Base-by-base conservation (phyloP, 2,797 vertebrate species). In the Coccyzus lansbergi region DNA sequence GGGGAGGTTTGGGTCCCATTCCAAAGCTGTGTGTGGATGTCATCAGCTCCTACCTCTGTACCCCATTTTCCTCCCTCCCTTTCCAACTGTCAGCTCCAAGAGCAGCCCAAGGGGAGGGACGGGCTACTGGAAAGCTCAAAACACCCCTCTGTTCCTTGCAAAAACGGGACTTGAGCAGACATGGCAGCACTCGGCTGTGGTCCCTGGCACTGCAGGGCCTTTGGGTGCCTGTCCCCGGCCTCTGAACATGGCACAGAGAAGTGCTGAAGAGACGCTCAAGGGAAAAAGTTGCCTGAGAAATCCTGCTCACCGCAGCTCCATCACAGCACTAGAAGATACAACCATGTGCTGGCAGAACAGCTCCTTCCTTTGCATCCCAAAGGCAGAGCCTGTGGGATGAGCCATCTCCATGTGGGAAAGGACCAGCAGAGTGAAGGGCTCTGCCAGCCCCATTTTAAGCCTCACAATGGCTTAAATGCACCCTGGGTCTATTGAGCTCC, bases 231-330 rank as follows among this genome's bases (percentile, higher is more conserved):
- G 25, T 38, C 36, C 3, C 2, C 22, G 10, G 58, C 58, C 34
- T 10, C 48, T 2, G 21, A 33, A 42, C 0, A 1, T 0, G 3
- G 17, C 52, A 12, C 5, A 3, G 14, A 0, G 25, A n/a, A n/a
- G 31, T 51, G 31, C 44, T 4, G 0, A 25, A 52, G 25, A 53
- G 62, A 13, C 3, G 4, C 9, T 3, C 11, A 16, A 42, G 31
- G 55, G 60, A 60, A 51, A 8, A 38, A 74, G 26, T 55, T 18
- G 16, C 36, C 70, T 3, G 2, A 20, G 24, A 42, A 82, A 18
- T 9, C 40, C 78, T 3, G 3, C 68, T 60, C 2, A 2, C 19
- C 4, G 3, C 9, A 1, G 44, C 25, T 60, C 79, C 8, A 0
- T 12, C 3, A 3, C 28, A 2, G 14, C 31, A 24, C 38, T 6